Evolutionary conservation across 35 echinoderm and acorn worm species (phyloP).

Genomic region (Hemicentrotus pulcherrimus): DNA sequence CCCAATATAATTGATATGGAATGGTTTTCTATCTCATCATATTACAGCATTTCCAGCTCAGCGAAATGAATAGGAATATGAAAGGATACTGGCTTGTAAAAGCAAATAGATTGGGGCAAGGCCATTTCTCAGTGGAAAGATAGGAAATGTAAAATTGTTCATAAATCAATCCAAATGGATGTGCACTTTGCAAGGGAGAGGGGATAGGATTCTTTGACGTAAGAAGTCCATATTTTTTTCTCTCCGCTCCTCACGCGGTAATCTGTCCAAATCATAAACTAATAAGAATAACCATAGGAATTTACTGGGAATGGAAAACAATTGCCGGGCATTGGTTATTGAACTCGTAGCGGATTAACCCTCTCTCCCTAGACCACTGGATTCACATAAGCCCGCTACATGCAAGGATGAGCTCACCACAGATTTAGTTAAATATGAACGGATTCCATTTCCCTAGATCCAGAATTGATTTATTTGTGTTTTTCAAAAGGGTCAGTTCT

Average conservation of each 20-base stretch:
- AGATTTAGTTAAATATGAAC: not conserved
- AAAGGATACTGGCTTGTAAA: not conserved
- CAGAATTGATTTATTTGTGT: not conserved
- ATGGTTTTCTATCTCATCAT: conserved; percentile 5
- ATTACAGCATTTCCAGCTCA: conserved; percentile 17
- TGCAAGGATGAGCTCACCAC: not conserved
- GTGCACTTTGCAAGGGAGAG: conserved; percentile 6
- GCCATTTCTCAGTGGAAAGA: conserved; percentile 7
- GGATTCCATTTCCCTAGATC: not conserved
- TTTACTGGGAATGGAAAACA: conserved; percentile 7
- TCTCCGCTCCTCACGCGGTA: conserved; percentile 15
- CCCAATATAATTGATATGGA: conserved; percentile 4
- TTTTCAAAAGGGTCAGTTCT: not conserved
- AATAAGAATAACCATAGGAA: conserved; percentile 30
- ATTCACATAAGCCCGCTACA: not conserved
- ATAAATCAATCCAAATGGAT: conserved; percentile 33
- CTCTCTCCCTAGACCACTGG: not conserved
- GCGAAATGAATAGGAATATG: not conserved
- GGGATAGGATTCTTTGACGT: not conserved
- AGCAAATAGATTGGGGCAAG: conserved; percentile 22
- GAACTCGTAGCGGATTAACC: not conserved
- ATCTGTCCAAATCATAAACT: conserved; percentile 33
- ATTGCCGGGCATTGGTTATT: conserved; percentile 16
- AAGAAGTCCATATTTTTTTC: not conserved
- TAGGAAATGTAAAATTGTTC: conserved; percentile 23